Evolutionary conservation across 2,888 invertebrate genomes (phyloP).

Genomic region (Hyposoter dolosus): DNA sequence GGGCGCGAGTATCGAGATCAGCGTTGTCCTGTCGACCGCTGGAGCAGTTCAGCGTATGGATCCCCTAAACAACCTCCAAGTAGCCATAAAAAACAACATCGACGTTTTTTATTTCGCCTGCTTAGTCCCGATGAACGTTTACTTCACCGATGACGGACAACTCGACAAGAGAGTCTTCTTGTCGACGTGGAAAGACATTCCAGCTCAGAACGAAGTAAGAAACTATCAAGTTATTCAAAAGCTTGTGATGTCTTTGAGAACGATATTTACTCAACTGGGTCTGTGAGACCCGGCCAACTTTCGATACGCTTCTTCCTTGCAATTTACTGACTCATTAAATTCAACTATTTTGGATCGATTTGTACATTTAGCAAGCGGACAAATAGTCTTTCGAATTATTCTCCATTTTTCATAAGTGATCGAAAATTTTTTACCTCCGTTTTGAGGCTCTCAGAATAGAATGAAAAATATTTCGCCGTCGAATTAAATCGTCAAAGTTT

Average conservation of each 20-base stretch:
- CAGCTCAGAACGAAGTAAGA: slow-evolving; percentile 95
- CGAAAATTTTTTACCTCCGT: neutral
- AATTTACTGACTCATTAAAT: neutral
- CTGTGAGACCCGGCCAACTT: neutral
- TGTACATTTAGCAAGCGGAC: neutral
- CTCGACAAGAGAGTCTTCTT: slow-evolving; percentile 99
- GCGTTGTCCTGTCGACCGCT: slow-evolving; percentile 91
- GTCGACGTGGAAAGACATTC: slow-evolving; percentile 99
- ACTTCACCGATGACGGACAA: slow-evolving; percentile 98
- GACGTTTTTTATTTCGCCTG: slow-evolving; percentile 99
- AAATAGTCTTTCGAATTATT: neutral
- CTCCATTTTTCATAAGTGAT: neutral
- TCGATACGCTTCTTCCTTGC: neutral
- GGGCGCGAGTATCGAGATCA: slow-evolving; percentile 92
- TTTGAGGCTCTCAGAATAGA: neutral
- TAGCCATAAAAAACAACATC: slow-evolving; percentile 99
- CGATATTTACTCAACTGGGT: no score
- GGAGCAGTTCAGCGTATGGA: slow-evolving; percentile 99
- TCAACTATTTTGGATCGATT: neutral
- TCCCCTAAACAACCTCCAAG: slow-evolving; percentile 98
- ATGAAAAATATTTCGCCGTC: neutral
- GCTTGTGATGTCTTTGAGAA: neutral
- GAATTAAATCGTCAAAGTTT: neutral
- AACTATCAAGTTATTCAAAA: neutral
- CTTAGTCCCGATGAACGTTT: slow-evolving; percentile 95